These are phyloP conservation scores for Cylindroiulus punctatus DNA, from an alignment of 2,888 invertebrate genomes.

Conservation along the genomic window DNA sequence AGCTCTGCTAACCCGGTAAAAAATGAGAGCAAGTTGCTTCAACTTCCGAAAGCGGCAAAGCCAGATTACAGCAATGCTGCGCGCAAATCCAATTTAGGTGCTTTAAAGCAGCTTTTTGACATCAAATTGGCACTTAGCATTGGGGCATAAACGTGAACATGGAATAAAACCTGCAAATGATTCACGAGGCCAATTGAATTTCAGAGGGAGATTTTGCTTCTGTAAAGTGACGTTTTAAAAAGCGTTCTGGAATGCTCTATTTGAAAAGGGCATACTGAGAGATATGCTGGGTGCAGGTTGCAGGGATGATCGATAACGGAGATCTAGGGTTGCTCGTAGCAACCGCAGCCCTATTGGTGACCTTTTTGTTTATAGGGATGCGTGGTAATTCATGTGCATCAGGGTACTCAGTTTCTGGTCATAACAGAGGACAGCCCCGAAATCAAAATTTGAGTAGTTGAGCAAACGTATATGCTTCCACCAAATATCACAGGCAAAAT, in stretches of 20 bases:
- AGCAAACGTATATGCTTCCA: no score
- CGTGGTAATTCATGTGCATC: neutral
- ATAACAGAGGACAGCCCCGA: neutral
- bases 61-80: neutral
- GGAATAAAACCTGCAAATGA: neutral
- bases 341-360: neutral
- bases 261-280: neutral
- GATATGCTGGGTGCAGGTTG: neutral
- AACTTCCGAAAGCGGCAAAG: neutral
- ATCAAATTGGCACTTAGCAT: neutral
- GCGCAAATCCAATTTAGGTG: neutral
- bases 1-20: neutral
- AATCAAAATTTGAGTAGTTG: no score
- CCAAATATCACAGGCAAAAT: no score
- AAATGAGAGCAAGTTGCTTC: neutral
- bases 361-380: slow-evolving; percentile 22
- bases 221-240: slow-evolving; percentile 1
- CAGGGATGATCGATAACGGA: neutral
- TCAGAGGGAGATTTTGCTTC: neutral
- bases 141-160: neutral
- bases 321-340: neutral
- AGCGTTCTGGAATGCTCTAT: slow-evolving; percentile 3
- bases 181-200: neutral
- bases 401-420: neutral
- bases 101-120: neutral